Base-by-base conservation (phyloP, 1,140 invertebrate species). In the Halotydeus destructor region DNA sequence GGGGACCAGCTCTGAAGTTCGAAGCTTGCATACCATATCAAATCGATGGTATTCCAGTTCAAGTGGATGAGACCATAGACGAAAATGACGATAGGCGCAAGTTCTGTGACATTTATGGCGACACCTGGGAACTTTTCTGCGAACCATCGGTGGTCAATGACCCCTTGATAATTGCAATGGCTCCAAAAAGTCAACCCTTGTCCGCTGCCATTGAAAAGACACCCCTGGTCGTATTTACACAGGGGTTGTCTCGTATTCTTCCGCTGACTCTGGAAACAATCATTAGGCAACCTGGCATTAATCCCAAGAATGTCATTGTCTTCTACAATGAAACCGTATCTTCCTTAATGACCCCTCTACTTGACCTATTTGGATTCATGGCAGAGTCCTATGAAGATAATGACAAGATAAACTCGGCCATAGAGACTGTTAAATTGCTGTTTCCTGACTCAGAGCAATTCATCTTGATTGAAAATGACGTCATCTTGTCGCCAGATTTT, bases 401-500 rank as follows among this genome's bases (percentile, higher is more conserved):
- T 60, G 60, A 55, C 30, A 49, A 55, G 40, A 45, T 60, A 45
- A 49, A 49, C 25, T 54, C 54, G 49, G 55, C 54, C 19, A 53
- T 60, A 48, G 55, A 57, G 41, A 51, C 49, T 12, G 52, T 53
- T 34, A 50, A 50, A 43, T 40, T 45, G 2, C 30, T 52, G 25
- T 61, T 54, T 47, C 54, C 57, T 22, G 46, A 54, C 18, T 42
- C 53, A 14, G 56, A 59, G 23, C 55, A 63, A 49, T 47, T 63
- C 5, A 61, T 66, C 4, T 50, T 68, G 2, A 50, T 68, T 24
- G 63, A 66, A 52, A 64, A 66, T 51, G 63, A 64, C 21, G 49
- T 65, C 18, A 54, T 66, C 5, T 42, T 67, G 27, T 54, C 62
- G 18, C 60, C 63, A 23, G 65, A 67, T 53, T 65, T 64, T 47